These are phyloP conservation scores for Suncus etruscus DNA, from an alignment of 2,113 vertebrate genomes.

Conservation along the genomic window DNA sequence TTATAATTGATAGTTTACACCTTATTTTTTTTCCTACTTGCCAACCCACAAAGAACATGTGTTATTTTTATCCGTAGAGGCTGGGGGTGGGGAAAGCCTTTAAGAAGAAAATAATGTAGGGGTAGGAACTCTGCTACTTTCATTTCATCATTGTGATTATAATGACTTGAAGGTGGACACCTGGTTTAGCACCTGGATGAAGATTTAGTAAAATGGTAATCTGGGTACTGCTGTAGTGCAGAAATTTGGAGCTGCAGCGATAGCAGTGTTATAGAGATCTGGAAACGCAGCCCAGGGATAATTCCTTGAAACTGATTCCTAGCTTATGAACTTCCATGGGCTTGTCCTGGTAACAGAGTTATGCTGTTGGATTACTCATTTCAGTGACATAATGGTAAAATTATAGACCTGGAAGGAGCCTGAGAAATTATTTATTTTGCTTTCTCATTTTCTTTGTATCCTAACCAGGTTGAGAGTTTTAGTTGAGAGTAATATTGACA, in stretches of 20 bases:
- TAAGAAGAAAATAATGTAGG: conserved; percentile 50
- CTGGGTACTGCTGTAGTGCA: not conserved
- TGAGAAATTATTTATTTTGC: conserved; percentile 9
- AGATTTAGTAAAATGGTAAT: not conserved
- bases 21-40: not conserved
- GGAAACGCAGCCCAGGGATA: not conserved
- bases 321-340: not conserved
- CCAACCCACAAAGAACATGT: not conserved
- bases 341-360: not conserved
- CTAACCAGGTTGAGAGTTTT: not conserved
- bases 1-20: conserved; percentile 11
- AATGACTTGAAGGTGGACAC: conserved; percentile 14
- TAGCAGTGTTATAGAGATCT: not conserved
- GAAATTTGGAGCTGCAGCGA: not conserved
- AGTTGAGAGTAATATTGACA: not conserved
- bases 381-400: not conserved
- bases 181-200: not conserved
- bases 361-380: not conserved
- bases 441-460: not conserved
- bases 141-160: conserved; percentile 25
- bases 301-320: not conserved
- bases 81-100: not conserved
- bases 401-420: conserved; percentile 12
- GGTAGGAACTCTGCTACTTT: conserved; percentile 3
- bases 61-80: conserved; percentile 56